Percentiles rank a stretch among this genome's conserved stretches.
phyloP scores from a whole-genome alignment of 2,888 invertebrate species.

The Acleris holmiana region DNA sequence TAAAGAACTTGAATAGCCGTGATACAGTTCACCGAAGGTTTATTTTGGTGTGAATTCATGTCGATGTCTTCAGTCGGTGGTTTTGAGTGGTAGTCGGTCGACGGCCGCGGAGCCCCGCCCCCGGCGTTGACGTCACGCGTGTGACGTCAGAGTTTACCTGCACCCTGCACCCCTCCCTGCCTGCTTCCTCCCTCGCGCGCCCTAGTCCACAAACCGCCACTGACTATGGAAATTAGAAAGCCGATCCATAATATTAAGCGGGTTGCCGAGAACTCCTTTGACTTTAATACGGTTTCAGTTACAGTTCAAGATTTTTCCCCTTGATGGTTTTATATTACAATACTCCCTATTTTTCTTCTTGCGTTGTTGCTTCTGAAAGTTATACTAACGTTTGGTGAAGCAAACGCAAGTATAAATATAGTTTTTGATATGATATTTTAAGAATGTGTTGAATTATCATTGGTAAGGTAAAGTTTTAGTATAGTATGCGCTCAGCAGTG shows the following conservation, averaged over 20 bases:
- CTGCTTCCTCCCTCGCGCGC: conserved; percentile 37
- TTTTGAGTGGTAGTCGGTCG: conserved; percentile 54
- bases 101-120: conserved; percentile 67
- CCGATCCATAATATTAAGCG: conserved; percentile 13
- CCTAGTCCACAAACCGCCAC: conserved; percentile 53
- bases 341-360: no score
- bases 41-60: conserved; percentile 12
- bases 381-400: no score
- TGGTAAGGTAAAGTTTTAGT: no score
- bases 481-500: no score
- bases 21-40: conserved; percentile 12
- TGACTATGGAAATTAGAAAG: conserved; percentile 46
- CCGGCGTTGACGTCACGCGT: conserved; percentile 69
- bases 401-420: no score
- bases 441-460: no score
- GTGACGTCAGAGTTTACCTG: conserved; percentile 74
- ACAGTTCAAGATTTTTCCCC: no score
- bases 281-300: conserved; percentile 3
- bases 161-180: conserved; percentile 52
- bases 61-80: conserved; percentile 20
- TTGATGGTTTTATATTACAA: no score
- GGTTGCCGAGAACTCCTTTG: neutral
- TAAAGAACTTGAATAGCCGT: neutral
- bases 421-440: no score
- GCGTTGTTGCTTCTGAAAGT: no score